Conservation (phyloP, 2,888 invertebrate species). For the Spodoptera littoralis region DNA sequence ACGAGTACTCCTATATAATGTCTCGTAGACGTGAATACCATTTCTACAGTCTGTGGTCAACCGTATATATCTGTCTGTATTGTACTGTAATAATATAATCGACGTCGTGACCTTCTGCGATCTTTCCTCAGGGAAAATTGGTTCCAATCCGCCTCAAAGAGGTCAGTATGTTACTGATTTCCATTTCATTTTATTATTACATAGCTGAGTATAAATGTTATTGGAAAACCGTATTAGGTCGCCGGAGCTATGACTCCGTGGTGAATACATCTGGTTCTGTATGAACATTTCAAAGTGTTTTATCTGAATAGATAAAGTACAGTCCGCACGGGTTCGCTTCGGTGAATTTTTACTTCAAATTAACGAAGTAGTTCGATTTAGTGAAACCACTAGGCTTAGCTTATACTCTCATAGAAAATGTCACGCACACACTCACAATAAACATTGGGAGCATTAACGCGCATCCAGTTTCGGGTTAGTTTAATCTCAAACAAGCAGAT, state of each 20-base stretch:
- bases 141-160: slow-evolving; percentile 68
- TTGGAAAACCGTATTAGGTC: slow-evolving; percentile 65
- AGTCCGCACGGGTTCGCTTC: slow-evolving; percentile 9
- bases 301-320: slow-evolving; percentile 11
- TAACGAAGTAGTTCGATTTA: slow-evolving; percentile 16
- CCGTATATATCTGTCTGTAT: slow-evolving; percentile 24
- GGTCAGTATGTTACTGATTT: slow-evolving; percentile 76
- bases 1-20: slow-evolving; percentile 3
- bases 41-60: slow-evolving; percentile 33
- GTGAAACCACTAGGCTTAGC: slow-evolving; percentile 25
- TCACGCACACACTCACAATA: slow-evolving; percentile 45
- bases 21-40: slow-evolving; percentile 10
- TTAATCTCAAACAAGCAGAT: slow-evolving; percentile 75
- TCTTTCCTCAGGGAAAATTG: slow-evolving; percentile 67
- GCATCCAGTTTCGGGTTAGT: slow-evolving; percentile 72
- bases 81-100: slow-evolving; percentile 64
- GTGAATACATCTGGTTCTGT: slow-evolving; percentile 49
- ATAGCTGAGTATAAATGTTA: slow-evolving; percentile 65
- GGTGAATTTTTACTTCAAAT: slow-evolving; percentile 9
- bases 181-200: slow-evolving; percentile 73
- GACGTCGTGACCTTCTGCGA: slow-evolving; percentile 62
- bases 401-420: slow-evolving; percentile 19
- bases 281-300: slow-evolving; percentile 41
- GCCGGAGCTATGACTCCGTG: slow-evolving; percentile 51
- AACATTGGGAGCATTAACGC: slow-evolving; percentile 63